Base-by-base conservation (phyloP, 2,797 vertebrate genomes). In the Labroides dimidiatus region DNA sequence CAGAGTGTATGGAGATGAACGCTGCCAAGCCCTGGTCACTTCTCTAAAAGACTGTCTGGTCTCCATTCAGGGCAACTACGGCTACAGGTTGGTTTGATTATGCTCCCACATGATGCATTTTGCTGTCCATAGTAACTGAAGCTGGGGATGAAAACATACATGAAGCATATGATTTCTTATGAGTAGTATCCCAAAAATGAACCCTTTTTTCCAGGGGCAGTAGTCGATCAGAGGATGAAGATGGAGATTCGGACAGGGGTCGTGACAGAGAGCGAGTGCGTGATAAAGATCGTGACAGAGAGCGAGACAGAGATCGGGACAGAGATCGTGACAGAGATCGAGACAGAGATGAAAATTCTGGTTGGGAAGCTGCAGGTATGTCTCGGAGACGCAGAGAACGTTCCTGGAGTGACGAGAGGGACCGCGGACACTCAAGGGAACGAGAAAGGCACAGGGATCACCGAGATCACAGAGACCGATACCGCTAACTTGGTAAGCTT, bases 31-130 rank as follows among this genome's bases (percentile, higher is more conserved):
- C 63, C 93, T 99, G 83, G 94, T 99, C 84, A 96, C 95, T 2
- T 99, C 97, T 37, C 95, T 99, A 54, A 97, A 97, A 86, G 96
- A 98, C 84, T 98, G 97, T 84, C 95, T 99, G 27, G 95, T 97
- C 57, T 94, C 93, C 47, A 93, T 94, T 60, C 91, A 94, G 81
- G 91, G 86, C 84, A 96, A 97, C 78, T 72, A 66, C 66, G 69
- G 86, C 24, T 83, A 82, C 74, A 96, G 85, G 94, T 93, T 21
- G 62, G 83, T 86, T 50, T 33, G 43, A 41, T 53, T 19, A 4
- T 37, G 2, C 27, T 19, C 53, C 13, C 15, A 36, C 17, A 24
- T 16, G 10, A 41, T 24, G 13, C 52, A 45, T 57, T 27, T 39
- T 43, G 11, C 20, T 61, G 45, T 16, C 15, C 7, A 9, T 1